These are phyloP conservation scores for Microchirus variegatus DNA, from an alignment of 2,797 vertebrate species.

Conservation along the genomic window DNA sequence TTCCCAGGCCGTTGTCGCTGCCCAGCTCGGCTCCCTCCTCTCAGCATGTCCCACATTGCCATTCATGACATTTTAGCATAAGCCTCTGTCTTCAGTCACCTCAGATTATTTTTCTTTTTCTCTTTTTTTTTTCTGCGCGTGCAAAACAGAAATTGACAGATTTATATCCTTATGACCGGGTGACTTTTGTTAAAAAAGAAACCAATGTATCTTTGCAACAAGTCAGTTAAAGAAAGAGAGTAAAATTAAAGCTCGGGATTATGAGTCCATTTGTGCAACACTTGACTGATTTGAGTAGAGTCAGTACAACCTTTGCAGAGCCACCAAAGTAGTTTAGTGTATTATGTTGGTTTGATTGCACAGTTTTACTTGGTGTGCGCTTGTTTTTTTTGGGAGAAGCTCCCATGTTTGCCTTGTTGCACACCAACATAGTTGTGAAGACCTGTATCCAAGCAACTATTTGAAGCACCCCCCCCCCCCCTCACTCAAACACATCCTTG, in stretches of 20 bases:
- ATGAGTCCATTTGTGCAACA: not conserved
- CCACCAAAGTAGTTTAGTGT: no score
- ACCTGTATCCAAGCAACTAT: slow-evolving; percentile 29
- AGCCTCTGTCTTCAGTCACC: slow-evolving; percentile 5
- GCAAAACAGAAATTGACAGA: not conserved
- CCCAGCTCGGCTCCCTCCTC: slow-evolving; percentile 29
- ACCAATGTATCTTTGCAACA: not conserved
- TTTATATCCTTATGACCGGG: not conserved
- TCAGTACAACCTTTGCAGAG: no score
- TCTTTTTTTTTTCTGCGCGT: not conserved
- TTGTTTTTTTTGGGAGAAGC: not conserved
- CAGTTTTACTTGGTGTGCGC: not conserved
- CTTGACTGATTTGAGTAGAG: no score
- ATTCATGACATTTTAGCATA: slow-evolving; percentile 26
- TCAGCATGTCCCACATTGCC: slow-evolving; percentile 26
- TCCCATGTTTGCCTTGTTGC: not conserved
- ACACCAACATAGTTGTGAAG: slow-evolving; percentile 25
- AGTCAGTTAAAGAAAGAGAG: not conserved
- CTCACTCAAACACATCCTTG: not conserved
- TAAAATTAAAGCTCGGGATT: no score
- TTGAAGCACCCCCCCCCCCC: not conserved
- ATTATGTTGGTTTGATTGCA: not conserved
- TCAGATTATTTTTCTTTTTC: not conserved
- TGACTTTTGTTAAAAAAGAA: not conserved
- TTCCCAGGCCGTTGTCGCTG: slow-evolving; percentile 48